Evolutionary conservation across 2,888 invertebrate species (phyloP).

Genomic region (Netelia fuscicornis): DNA sequence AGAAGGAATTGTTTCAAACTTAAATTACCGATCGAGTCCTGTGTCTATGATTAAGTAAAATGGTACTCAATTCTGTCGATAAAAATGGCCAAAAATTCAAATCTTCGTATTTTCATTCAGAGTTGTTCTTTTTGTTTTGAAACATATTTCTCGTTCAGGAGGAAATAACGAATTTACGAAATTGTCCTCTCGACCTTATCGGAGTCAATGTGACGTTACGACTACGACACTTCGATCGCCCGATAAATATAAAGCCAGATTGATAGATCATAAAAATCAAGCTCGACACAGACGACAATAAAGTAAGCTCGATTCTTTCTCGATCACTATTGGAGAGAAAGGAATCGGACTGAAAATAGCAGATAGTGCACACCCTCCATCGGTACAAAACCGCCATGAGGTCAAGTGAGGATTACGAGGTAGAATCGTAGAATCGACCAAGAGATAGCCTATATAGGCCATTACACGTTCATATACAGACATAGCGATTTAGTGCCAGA

Average conservation of each 20-base stretch:
- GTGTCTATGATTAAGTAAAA: no score
- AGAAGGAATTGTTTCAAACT: no score
- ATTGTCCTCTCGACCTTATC: no score
- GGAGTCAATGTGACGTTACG: no score
- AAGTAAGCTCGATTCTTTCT: neutral
- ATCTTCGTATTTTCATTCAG: no score
- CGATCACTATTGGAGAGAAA: slow-evolving; percentile 9
- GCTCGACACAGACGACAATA: neutral
- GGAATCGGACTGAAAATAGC: slow-evolving; percentile 6
- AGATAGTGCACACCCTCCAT: slow-evolving; percentile 29
- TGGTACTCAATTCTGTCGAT: no score
- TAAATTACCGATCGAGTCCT: no score
- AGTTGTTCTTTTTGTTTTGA: no score
- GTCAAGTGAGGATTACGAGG: slow-evolving; percentile 68
- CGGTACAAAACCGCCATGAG: slow-evolving; percentile 59
- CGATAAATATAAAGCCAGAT: neutral
- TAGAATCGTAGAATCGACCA: slow-evolving; percentile 59
- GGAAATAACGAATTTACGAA: no score
- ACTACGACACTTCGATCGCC: neutral
- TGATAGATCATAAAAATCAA: slow-evolving; percentile 1
- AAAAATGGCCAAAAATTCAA: no score
- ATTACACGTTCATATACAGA: slow-evolving; percentile 46
- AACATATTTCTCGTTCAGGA: no score
- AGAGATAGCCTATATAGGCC: slow-evolving; percentile 37
- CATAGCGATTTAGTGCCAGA: slow-evolving; percentile 33